Evolutionary conservation across 92 coral and sea anemone species (phyloP), one percentile per base, ranked within the genome.

Genomic region (Heliopora coerulea): DNA sequence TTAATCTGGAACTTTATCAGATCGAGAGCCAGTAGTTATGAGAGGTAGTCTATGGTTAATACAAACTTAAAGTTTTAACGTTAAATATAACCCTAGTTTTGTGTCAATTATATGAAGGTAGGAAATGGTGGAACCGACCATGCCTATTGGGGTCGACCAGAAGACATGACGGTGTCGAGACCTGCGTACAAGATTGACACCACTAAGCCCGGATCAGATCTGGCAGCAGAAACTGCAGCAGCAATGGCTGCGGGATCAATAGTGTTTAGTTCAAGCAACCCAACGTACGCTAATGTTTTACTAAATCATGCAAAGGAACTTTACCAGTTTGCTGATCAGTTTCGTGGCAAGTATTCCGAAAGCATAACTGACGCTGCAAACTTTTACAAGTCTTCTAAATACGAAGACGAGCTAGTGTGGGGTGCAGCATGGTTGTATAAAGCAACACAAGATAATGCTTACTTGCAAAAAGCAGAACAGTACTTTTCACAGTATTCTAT

Each of bases 211-310:
- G 95, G 97, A 6, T 91, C 97, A 40, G 97, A 91, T 26, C 56
- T 88, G 65, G 96, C 96, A 17, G 97, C 87, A 0, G 97, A 91
- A 78, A 91, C 97, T 20, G 95, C 97, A 0, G 95, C 97, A 56
- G 97, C 95, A 44, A 78, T 91, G 64, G 97, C 97, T 9, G 97
- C 97, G 19, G 85, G 89, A 5, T 88, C 97, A 0, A 81, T 91
- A 31, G 93, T 87, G 40, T 91, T 88, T 73, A 78, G 82, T 13
- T 33, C 54, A 54, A 78, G 88, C 3, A 69, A 84, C 60, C 74
- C 79, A 13, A 37, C 56, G 44, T 91, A 86, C 42, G 78, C 96
- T 12, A 81, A 49, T 32, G 73, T 56, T 24, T 73, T 89, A 31
- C 59, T 88, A 25, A 80, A 72, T n/a, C 97, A 91, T 59, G 87